These are phyloP conservation scores for Drosophila affinis DNA, from an alignment of 2,888 invertebrate genomes.

Conservation along the genomic window DNA sequence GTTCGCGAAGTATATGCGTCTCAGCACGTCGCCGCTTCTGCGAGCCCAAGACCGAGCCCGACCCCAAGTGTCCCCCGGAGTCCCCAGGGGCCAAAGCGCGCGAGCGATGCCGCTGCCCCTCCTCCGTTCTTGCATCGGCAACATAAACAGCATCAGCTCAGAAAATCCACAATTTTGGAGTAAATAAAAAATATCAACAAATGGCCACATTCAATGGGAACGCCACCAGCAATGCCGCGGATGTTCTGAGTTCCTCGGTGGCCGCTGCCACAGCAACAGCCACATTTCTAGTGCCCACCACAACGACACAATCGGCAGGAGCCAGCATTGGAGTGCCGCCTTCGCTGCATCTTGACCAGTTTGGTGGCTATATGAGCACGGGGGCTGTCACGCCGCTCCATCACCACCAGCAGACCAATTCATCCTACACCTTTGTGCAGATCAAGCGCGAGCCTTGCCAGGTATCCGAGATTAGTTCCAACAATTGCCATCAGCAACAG, in stretches of 20 bases:
- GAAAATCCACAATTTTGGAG: conserved; percentile 20
- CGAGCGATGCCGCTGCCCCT: conserved; percentile 28
- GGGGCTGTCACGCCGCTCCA: conserved; percentile 42
- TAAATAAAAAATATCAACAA: conserved; percentile 47
- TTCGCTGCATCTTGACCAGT: conserved; percentile 67
- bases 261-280: conserved; percentile 58
- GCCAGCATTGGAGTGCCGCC: conserved; percentile 36
- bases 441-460: conserved; percentile 84
- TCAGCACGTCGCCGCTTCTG: conserved; percentile 26
- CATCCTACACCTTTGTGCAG: conserved; percentile 82
- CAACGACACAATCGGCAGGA: conserved; percentile 21
- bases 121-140: conserved; percentile 3
- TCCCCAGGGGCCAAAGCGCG: conserved; percentile 36
- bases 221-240: conserved; percentile 59
- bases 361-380: conserved; percentile 66
- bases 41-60: neutral
- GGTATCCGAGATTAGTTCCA: conserved; percentile 84
- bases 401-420: conserved; percentile 77
- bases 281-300: conserved; percentile 77
- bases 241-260: conserved; percentile 73
- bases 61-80: neutral
- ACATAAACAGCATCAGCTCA: neutral
- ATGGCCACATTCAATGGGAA: conserved; percentile 79
- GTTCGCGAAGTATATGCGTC: conserved; percentile 54
- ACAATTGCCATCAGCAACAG: conserved; percentile 80